These are phyloP conservation scores for Notarius lentiginosus DNA, from an alignment of 2,113 vertebrate species.

Conservation along the genomic window DNA sequence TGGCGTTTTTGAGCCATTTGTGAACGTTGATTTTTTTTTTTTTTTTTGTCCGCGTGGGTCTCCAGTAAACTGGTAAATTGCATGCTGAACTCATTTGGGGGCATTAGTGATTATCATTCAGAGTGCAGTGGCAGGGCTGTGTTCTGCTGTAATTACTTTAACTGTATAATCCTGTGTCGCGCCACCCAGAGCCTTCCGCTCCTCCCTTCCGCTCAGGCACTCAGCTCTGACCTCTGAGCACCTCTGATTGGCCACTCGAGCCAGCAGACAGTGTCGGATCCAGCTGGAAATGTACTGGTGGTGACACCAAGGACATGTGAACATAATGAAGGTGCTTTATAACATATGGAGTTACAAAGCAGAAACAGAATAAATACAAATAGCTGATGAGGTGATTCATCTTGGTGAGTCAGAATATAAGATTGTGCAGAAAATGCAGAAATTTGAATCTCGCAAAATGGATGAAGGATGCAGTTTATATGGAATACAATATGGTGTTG, in stretches of 20 bases:
- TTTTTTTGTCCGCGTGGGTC: not conserved
- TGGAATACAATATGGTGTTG: not conserved
- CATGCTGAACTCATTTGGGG: slow-evolving; percentile 9
- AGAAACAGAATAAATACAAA: slow-evolving; percentile 2
- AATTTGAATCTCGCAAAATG: not conserved
- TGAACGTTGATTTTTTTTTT: not conserved
- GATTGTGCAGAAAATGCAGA: slow-evolving; percentile 13
- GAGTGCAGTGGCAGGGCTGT: not conserved
- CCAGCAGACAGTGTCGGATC: slow-evolving; percentile 17
- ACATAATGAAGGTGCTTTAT: not conserved
- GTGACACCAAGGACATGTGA: not conserved
- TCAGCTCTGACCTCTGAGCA: slow-evolving; percentile 12
- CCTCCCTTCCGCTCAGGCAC: slow-evolving; percentile 15
- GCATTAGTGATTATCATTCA: slow-evolving; percentile 22
- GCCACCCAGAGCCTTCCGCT: slow-evolving; percentile 24
- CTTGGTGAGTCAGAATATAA: slow-evolving; percentile 6
- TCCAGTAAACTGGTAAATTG: slow-evolving; percentile 18
- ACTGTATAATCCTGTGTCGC: slow-evolving; percentile 35
- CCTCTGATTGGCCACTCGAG: slow-evolving; percentile 20
- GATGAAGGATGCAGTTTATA: not conserved
- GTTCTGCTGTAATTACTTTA: slow-evolving; percentile 37
- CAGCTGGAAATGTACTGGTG: not conserved
- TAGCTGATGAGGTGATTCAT: slow-evolving; percentile 1
- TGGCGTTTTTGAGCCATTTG: not conserved
- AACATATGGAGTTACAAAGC: slow-evolving; percentile 5